These are phyloP conservation scores for Cheilosia soror DNA, from an alignment of 2,888 invertebrate genomes.

Conservation along the genomic window DNA sequence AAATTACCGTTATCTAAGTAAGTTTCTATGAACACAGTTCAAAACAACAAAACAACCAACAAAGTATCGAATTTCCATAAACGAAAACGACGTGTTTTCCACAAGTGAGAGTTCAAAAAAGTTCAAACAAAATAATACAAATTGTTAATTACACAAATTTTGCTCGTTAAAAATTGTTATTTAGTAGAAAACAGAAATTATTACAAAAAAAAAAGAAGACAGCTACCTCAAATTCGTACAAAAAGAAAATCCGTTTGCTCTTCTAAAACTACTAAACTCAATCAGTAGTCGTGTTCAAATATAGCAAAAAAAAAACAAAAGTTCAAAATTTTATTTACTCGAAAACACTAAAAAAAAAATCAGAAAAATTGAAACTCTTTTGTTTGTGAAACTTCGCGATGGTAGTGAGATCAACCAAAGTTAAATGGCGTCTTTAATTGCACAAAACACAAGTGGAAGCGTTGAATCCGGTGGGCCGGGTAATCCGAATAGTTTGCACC, in stretches of 20 bases:
- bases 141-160: conserved; percentile 73
- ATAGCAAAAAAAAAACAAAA: conserved; percentile 55
- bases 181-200: conserved; percentile 67
- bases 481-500: conserved; percentile 78
- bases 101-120: conserved; percentile 71
- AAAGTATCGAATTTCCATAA: conserved; percentile 69
- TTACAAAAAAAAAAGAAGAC: conserved; percentile 63
- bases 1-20: conserved; percentile 69
- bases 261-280: conserved; percentile 62
- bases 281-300: conserved; percentile 70
- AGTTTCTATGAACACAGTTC: conserved; percentile 74
- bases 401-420: conserved; percentile 78
- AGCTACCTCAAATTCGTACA: conserved; percentile 75
- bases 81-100: conserved; percentile 62
- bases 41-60: conserved; percentile 53
- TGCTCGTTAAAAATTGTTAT: conserved; percentile 72
- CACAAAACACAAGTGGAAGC: conserved; percentile 82
- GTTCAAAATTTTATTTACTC: conserved; percentile 61
- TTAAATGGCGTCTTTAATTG: conserved; percentile 84
- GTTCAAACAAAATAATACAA: conserved; percentile 67
- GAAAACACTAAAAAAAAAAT: conserved; percentile 30
- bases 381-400: conserved; percentile 79
- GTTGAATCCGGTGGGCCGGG: conserved; percentile 80
- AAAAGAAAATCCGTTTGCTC: conserved; percentile 69
- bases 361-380: conserved; percentile 21